Evolutionary conservation across 2,113 vertebrate genomes (phyloP), one percentile per base, ranked within the genome.

Genomic region (Serilophus lunatus): DNA sequence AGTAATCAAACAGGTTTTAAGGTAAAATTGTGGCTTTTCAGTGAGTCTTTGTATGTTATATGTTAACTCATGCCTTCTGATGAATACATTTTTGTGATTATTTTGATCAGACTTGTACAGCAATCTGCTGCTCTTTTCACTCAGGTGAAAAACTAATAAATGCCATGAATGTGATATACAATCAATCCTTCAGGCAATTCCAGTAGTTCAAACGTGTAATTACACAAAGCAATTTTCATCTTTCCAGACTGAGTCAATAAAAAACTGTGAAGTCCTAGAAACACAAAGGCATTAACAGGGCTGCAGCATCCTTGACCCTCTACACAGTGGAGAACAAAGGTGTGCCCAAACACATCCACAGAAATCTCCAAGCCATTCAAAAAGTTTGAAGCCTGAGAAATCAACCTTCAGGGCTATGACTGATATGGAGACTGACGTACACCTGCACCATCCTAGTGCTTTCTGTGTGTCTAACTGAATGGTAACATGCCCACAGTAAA

Each of bases 91-190:
- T 78, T 60, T 66, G 63, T 69, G 66, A 82, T 92, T 89, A 64
- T 86, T 96, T 91, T 83, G 64, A 90, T 92, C 64, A 83, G 50
- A 70, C 36, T 91, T 71, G 59, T 12, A 63, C 33, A 57, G 75
- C 70, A 90, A 94, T 54, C 70, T 54, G 33, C 47, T 10, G 7
- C 9, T 78, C 82, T 95, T 82, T 68, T 18, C 63, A 51, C 47
- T 93, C 75, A 57, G 78, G 90, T 88, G 78, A 82, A 92, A 85
- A 94, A 90, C 59, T 86, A 95, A 93, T 95, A 96, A 95, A 91
- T 82, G 71, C 61, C 83, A 74, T 5, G 57, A 92, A 80, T 18
- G 22, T 82, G 61, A 97, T 93, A 88, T 40, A 92, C 69, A 90
- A 85, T 70, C 92, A 66, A 88, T 80, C 75, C 95, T 94, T 94